Percentiles rank a stretch among this genome's conserved stretches.
phyloP scores from a whole-genome alignment of 1,140 invertebrate species.

The Conopomorpha cramerella region DNA sequence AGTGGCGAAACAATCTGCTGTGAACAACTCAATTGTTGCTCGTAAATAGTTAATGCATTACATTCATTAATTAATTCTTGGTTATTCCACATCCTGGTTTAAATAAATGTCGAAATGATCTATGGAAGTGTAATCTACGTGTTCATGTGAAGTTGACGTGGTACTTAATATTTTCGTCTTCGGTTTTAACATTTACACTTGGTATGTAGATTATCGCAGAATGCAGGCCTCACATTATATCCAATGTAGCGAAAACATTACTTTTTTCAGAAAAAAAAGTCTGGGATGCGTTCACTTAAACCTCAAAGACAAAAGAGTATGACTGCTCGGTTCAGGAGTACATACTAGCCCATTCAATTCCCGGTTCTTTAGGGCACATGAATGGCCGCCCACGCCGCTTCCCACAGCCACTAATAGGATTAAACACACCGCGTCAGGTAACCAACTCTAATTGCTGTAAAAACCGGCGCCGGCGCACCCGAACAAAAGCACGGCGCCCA shows the following conservation, averaged over 20 bases:
- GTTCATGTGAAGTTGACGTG: neutral
- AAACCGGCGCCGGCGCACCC: constrained; percentile 38
- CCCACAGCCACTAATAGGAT: constrained; percentile 39
- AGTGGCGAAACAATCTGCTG: constrained; percentile 31
- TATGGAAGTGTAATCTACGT: neutral
- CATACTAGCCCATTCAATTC: too few species aligned
- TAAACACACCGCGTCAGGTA: constrained; percentile 41
- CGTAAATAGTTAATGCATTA: neutral
- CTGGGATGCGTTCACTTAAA: neutral
- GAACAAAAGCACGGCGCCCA: constrained; percentile 38
- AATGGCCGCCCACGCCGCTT: constrained; percentile 30
- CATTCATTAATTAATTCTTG: neutral
- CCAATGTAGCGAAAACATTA: neutral
- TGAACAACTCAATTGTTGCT: constrained; percentile 35
- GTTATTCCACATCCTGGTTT: neutral
- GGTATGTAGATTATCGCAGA: too few species aligned
- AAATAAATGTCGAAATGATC: neutral
- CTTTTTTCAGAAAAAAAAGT: neutral
- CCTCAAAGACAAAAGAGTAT: neutral
- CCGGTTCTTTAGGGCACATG: too few species aligned
- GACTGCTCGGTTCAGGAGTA: neutral
- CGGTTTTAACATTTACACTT: too few species aligned
- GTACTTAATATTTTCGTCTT: too few species aligned
- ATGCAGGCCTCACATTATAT: too few species aligned
- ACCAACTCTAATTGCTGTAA: constrained; percentile 55